Evolutionary conservation across 1,140 invertebrate genomes (phyloP).

Genomic region (Zaprionus lachaisei): DNA sequence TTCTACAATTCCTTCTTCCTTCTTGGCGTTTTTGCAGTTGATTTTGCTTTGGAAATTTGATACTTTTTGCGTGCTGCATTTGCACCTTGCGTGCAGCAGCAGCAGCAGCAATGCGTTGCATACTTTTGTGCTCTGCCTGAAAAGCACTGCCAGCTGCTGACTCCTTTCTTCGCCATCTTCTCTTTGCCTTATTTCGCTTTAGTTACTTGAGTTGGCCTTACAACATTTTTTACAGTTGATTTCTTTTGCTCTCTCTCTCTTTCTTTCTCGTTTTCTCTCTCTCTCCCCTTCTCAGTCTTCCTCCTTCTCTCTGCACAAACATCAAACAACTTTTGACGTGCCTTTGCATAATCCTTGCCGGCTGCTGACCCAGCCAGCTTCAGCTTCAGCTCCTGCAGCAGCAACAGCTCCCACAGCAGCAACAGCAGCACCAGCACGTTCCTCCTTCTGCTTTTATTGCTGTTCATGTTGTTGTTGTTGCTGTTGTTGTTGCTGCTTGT

Average conservation of each 20-base stretch:
- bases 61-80: conserved; percentile 34
- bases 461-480: conserved; percentile 13
- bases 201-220: conserved; percentile 30
- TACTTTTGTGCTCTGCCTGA: conserved; percentile 41
- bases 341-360: conserved; percentile 74
- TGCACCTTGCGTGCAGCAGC: conserved; percentile 49
- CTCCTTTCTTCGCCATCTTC: neutral
- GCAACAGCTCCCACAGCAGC: conserved; percentile 38
- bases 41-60: conserved; percentile 1
- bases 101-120: conserved; percentile 45
- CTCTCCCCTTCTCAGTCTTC: neutral
- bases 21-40: neutral
- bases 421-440: conserved; percentile 62
- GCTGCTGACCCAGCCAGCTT: conserved; percentile 39
- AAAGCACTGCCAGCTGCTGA: conserved; percentile 33
- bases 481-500: conserved; percentile 47
- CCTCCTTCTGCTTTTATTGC: conserved; percentile 14
- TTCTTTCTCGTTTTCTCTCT: neutral
- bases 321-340: conserved; percentile 79
- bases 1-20: neutral
- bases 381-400: conserved; percentile 46
- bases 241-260: conserved; percentile 38
- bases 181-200: conserved; percentile 23
- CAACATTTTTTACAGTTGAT: conserved; percentile 64
- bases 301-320: conserved; percentile 42